Evolutionary conservation across 2,888 invertebrate species (phyloP), one percentile per base, ranked within the genome.

Genomic region (Tachina grossa): DNA sequence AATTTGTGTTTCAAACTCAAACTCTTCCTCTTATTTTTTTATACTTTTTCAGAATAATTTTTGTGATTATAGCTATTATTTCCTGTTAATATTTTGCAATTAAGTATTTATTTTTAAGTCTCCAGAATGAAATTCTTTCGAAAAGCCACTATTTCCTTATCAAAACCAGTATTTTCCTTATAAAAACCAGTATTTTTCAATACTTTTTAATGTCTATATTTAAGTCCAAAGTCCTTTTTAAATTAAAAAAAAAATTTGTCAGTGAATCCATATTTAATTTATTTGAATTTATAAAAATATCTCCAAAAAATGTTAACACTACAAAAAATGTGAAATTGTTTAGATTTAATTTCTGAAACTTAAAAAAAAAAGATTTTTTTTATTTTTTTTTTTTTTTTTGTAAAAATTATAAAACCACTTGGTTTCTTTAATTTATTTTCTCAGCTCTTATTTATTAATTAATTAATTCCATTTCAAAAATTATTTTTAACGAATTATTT

Each of bases 381-480:
- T 9, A 66, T 49, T n/a, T 10, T 66, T 53, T 53, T 68, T 68
- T 41, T 55, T 43, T 51, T 16, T 69, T 14, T 43, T 13, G 11
- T n/a, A 72, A 31, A 19, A 59, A 47, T 59, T 61, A 74, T 39
- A 61, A 59, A 74, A 61, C 10, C 61, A 61, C 49, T 49, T 19
- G n/a, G 19, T 55, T 55, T 31, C 2, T n/a, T 39, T 9, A n/a
- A 39, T n/a, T 14, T 49, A 31, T 57, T 31, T n/a, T 71, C 0
- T 57, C 1, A 22, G 10, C 22, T 74, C 16, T 49, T 61, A 47
- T 47, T n/a, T n/a, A n/a, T n/a, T n/a, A n/a, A 22, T 47, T 16
- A 57, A 59, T 59, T 72, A 47, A 59, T 57, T 47, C 45, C 45
- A 45, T 31, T 57, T 59, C 5, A 19, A 69, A 69, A 53, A 5